Conservation (phyloP, 1,140 invertebrate genomes). For the Achatina immaculata region DNA sequence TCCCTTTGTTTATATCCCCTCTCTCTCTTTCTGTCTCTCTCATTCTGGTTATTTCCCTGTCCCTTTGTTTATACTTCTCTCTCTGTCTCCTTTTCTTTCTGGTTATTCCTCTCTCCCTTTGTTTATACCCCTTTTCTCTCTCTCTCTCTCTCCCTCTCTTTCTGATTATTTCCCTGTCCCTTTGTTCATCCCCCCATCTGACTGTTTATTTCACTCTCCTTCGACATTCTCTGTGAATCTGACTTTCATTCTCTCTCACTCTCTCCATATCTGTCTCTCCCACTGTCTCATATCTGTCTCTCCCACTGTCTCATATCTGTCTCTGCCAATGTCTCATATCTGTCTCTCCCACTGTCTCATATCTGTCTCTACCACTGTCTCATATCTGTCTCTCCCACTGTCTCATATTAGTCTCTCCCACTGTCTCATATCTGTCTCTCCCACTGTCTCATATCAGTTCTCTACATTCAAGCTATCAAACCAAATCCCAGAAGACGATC, state of each 20-base stretch:
- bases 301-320: not conserved
- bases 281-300: not conserved
- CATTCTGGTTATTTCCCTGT: no score
- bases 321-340: not conserved
- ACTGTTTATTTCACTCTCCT: not conserved
- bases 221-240: no score
- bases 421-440: no score
- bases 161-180: not conserved
- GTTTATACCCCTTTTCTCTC: not conserved
- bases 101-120: conserved; percentile 18
- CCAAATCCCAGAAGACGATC: no score
- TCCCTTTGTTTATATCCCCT: conserved; percentile 1
- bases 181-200: not conserved
- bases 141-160: conserved; percentile 11
- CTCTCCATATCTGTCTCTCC: not conserved
- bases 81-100: conserved; percentile 23
- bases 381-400: no score
- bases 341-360: not conserved
- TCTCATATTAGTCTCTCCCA: no score
- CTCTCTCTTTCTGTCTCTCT: conserved; percentile 12
- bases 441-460: no score
- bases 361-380: conserved; percentile 17
- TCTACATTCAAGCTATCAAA: no score
- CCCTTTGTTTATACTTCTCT: conserved; percentile 18
- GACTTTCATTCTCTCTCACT: not conserved